Percentiles rank a stretch among this genome's conserved stretches.
Conservation (phyloP, 2,888 invertebrate genomes). For the Auanema sp. region DNA sequence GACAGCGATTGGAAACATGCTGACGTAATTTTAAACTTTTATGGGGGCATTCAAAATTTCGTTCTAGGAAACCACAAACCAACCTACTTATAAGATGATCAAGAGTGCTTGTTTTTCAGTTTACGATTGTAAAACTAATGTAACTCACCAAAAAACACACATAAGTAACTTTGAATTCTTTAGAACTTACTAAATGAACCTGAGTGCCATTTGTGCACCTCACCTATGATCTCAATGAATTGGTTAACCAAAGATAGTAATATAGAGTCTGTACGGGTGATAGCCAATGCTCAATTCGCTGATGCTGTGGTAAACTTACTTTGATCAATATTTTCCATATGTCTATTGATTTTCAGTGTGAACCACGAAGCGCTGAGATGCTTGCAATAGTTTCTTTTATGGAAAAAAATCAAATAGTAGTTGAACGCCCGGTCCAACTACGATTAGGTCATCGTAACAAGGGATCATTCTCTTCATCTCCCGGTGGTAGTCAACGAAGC, state of each 20-base stretch:
- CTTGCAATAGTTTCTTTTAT: conserved; percentile 22
- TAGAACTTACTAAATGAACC: background rate
- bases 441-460: conserved; percentile 9
- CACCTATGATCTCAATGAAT: conserved; percentile 30
- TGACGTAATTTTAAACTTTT: conserved; percentile 3
- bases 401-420: conserved; percentile 27
- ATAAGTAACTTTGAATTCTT: background rate
- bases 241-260: conserved; percentile 34
- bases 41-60: background rate
- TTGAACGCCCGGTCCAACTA: conserved; percentile 26
- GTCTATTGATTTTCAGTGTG: conserved; percentile 24
- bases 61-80: background rate
- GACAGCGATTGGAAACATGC: conserved; percentile 38
- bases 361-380: conserved; percentile 38
- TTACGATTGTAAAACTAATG: conserved; percentile 30
- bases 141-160: conserved; percentile 2
- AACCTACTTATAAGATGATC: conserved; percentile 3
- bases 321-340: background rate
- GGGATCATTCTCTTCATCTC: background rate
- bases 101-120: conserved; percentile 31
- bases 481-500: conserved; percentile 5
- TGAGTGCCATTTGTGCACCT: conserved; percentile 1
- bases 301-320: conserved; percentile 28
- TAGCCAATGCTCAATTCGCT: conserved; percentile 34
- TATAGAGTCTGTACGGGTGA: conserved; percentile 21